Evolutionary conservation across 2,113 vertebrate species (phyloP), one percentile per base, ranked within the genome.

Genomic region (Lampris megalopsis): DNA sequence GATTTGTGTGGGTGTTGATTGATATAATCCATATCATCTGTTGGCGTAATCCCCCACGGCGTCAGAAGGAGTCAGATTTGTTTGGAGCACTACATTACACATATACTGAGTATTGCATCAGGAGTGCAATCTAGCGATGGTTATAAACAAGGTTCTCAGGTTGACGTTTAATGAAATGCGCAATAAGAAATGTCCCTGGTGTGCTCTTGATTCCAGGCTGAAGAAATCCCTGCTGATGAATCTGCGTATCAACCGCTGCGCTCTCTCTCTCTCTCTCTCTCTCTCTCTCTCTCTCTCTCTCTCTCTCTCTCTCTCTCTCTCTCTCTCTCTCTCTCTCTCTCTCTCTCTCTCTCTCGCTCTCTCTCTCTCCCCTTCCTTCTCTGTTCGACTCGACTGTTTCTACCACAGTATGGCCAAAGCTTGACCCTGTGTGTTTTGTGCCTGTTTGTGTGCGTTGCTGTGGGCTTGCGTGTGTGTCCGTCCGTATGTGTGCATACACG

Each of bases 201-300:
- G 7, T 77, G 57, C 9, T 65, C 10, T 42, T 63, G 81, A 79
- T 48, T 81, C 52, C 5, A 63, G 49, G 73, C 3, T 5, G 50
- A 83, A 71, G 70, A 86, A 73, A 35, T 54, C 81, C 83, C 83
- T 86, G 65, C 75, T 79, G 78, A 78, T 75, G 61, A 63, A 67
- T 64, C 56, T 72, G 69, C 82, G 49, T 64, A 77, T 89, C 86
- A 79, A 69, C 69, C 82, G 69, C 68, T 80, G 37, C 47, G 24
- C 24, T 24, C 24, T 24, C 24, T 63, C 4, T 5, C 47, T 5
- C 9, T 24, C 24, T 24, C 24, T 24, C 24, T 24, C 24, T 24
- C 24, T 24, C 24, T 24, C 24, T 24, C 24, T 24, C 24, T 24
- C 24, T 24, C 24, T 24, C 24, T 24, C 24, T 24, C 24, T 24